Evolutionary conservation across 2,888 invertebrate species (phyloP).

Genomic region (Nephrotoma guestfalica): DNA sequence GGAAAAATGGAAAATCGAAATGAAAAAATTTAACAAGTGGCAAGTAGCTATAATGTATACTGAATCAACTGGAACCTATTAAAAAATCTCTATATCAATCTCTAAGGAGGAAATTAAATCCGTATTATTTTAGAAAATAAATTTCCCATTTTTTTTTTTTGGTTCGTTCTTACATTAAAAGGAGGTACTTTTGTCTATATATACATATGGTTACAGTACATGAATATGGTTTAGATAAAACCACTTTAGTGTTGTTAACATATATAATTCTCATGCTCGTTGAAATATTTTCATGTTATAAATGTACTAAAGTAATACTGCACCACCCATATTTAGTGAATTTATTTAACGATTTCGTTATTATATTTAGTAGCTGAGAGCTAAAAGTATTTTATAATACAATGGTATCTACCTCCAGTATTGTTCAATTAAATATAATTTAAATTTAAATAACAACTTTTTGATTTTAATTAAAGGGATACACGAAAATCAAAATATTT

Average conservation of each 20-base stretch:
- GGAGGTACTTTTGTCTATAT: neutral
- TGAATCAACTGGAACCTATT: neutral
- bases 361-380: too few species aligned
- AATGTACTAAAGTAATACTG: neutral
- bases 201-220: neutral
- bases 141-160: neutral
- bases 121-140: neutral
- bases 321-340: neutral
- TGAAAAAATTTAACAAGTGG: neutral
- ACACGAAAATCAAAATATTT: neutral
- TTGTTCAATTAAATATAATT: neutral
- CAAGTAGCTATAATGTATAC: neutral
- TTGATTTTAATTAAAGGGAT: neutral
- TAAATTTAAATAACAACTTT: neutral
- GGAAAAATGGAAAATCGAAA: neutral
- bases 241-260: neutral
- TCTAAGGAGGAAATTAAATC: neutral
- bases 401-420: neutral
- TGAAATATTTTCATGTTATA: neutral
- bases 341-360: too few species aligned
- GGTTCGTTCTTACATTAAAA: neutral
- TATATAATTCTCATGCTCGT: neutral
- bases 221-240: neutral
- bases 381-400: neutral
- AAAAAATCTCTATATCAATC: neutral